Evolutionary conservation across 2,797 vertebrate species (phyloP), one percentile per base, ranked within the genome.

Genomic region (Nannoperca australis): DNA sequence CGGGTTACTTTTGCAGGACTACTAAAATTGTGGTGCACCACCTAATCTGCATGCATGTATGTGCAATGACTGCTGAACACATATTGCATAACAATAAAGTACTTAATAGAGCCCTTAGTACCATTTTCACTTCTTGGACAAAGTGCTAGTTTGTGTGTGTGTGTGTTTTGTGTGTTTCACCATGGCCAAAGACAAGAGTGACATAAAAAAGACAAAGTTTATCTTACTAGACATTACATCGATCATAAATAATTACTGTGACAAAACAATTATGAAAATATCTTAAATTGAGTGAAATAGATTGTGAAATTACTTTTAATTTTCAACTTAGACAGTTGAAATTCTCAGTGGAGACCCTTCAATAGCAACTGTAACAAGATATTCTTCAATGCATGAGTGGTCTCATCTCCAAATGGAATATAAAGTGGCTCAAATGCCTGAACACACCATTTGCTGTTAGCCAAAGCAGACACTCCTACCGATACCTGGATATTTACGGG

Each of bases 341-440:
- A 77, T 85, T 85, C 86, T 91, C 85, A 79, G 76, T 49, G 36
- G 78, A 90, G 84, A 91, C 85, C 91, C 79, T 91, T 91, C 83
- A 89, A 65, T 73, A 86, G 83, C 75, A 90, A 87, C 71, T 88
- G 84, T 78, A 87, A 93, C 82, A 86, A 90, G 85, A 89, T 91
- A 86, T 90, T 88, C 74, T 90, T 92, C 91, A 90, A 93, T 92
- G 92, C 90, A 91, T 88, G 91, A 93, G 68, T 85, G 87, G 62
- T 72, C 82, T 83, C 49, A 89, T 91, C 90, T 90, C 81, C 81
- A 94, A 94, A 94, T 95, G 93, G 94, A 95, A 95, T 94, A 93
- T 93, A 94, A 94, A 95, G 88, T 91, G 88, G 84, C 84, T 82
- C 36, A 62, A 85, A 86, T 77, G 85, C 80, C 86, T 84, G 87